Base-by-base conservation (phyloP, 2,113 vertebrate species). In the Hippocampus zosterae region DNA sequence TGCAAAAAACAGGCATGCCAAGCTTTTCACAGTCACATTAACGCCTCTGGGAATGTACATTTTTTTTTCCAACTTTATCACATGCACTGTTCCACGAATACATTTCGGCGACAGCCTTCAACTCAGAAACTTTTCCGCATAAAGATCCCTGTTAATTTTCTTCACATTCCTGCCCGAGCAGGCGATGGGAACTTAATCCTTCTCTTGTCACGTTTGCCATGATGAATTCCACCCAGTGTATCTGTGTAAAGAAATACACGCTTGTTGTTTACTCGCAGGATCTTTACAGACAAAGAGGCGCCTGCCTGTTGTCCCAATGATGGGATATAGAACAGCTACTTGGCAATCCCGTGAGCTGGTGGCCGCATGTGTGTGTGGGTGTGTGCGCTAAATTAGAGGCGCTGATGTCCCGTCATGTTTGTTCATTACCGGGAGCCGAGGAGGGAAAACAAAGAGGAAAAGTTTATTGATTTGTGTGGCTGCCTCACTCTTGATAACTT, bases 341-440 rank as follows among this genome's bases (percentile, higher is more conserved):
- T 71, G 77, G 41, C 81, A 73, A 79, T 85, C 72, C 77, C 65
- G 55, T 53, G 79, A 80, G 82, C 77, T 65, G 75, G 65, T 79
- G 74, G 83, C 77, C 80, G 80, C 77, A 16, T 73, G 66, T 59
- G 57, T 62, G 10, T 18, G 66, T 53, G 64, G 29, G 27, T 27
- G 52, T 65, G 63, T 52, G 71, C 4, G 81, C 90, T 78, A 90
- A 90, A 92, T 92, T 84, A 91, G 85, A 87, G 76, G 85, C 88
- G 85, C 86, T 91, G 90, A 91, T 92, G 91, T 89, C 88, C 87
- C 87, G 90, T 91, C 88, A 91, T 93, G 90, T 93, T 93, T 90
- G 91, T 90, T 92, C 89, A 92, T 93, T 92, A 92, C 88, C 75
- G 79, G 79, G 73, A 73, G 64, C 77, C 75, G 82, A 79, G 76